Percentiles rank a stretch among this genome's conserved stretches.
Evolutionary conservation across 2,797 vertebrate genomes (phyloP).

Genomic region (Gadopsis marmoratus): DNA sequence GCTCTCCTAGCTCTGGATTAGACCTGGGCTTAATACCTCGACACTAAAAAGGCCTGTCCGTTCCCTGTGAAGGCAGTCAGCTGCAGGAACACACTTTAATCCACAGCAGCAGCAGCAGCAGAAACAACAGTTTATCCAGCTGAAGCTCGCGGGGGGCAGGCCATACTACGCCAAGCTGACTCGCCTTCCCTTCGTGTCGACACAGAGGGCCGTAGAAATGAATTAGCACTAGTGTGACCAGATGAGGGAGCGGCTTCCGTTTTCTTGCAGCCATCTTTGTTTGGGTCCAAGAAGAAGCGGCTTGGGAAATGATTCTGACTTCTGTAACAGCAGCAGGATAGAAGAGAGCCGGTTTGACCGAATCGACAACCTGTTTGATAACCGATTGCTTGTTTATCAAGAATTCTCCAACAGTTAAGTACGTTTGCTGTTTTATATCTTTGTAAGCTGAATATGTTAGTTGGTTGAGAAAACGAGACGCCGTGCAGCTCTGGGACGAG

Average conservation of each 20-base stretch:
- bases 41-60: slow-evolving; percentile 75
- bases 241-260: not conserved
- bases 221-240: not conserved
- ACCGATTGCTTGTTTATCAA: not conserved
- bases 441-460: not conserved
- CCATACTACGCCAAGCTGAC: not conserved
- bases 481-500: not conserved
- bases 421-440: not conserved
- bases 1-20: slow-evolving; percentile 74
- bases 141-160: slow-evolving; percentile 13
- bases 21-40: slow-evolving; percentile 74
- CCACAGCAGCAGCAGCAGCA: slow-evolving; percentile 63
- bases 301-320: slow-evolving; percentile 6
- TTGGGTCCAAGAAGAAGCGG: slow-evolving; percentile 14
- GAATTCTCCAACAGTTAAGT: not conserved
- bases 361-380: not conserved
- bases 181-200: not conserved
- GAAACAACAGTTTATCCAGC: slow-evolving; percentile 61
- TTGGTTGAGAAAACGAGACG: not conserved
- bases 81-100: slow-evolving; percentile 68
- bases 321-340: not conserved
- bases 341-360: not conserved
- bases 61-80: slow-evolving; percentile 64
- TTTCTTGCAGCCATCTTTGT: slow-evolving; percentile 26
- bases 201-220: no score